A percentile compares a stretch with the other conserved stretches of the same genome.
Conservation (phyloP, 2,797 vertebrate genomes). For the Pangasius krempfi region DNA sequence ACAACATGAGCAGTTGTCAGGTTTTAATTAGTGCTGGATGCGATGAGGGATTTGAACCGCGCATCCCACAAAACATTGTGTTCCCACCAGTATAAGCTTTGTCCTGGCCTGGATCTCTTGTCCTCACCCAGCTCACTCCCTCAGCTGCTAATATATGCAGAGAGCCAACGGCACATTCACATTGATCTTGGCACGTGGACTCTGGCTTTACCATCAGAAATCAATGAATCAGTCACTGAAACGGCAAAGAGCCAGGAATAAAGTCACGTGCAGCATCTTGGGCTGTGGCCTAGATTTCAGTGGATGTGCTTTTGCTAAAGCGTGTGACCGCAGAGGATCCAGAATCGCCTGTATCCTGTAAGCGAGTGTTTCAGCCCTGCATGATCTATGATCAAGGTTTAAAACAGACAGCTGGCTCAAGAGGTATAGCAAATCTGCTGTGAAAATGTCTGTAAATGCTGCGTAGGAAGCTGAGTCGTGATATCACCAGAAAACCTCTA, state of each 20-base stretch:
- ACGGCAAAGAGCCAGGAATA: constrained; percentile 30
- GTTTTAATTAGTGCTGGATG: constrained; percentile 45
- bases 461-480: constrained; percentile 47
- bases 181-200: constrained; percentile 33
- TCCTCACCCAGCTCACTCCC: constrained; percentile 24
- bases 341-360: not conserved
- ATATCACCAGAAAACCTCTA: constrained; percentile 31
- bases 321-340: not conserved
- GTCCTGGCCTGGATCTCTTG: constrained; percentile 37
- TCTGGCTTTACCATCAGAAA: constrained; percentile 22
- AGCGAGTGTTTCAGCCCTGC: not conserved
- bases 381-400: not conserved
- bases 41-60: constrained; percentile 30
- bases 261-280: constrained; percentile 42
- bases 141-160: not conserved
- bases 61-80: constrained; percentile 17
- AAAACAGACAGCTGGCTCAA: constrained; percentile 26
- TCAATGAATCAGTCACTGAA: constrained; percentile 26
- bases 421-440: constrained; percentile 46
- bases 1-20: constrained; percentile 31
- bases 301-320: not conserved
- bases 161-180: constrained; percentile 21
- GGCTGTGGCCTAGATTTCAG: constrained; percentile 13
- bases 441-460: constrained; percentile 32
- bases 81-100: not conserved